These are phyloP conservation scores for Ibycter americanus DNA, from an alignment of 2,797 vertebrate genomes.

Conservation along the genomic window DNA sequence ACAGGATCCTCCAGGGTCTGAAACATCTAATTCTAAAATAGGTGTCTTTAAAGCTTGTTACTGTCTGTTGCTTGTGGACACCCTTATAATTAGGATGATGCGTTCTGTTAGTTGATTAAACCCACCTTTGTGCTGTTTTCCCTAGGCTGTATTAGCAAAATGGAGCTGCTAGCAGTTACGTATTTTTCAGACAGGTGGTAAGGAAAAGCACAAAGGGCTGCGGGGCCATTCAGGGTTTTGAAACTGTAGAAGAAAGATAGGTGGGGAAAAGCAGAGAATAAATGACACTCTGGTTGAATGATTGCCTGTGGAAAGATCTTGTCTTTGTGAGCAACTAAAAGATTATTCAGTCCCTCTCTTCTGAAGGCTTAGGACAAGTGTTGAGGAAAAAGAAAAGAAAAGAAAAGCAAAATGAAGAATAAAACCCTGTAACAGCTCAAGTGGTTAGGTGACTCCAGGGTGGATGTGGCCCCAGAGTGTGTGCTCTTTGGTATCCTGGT, in stretches of 20 bases:
- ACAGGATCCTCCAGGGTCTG: not conserved
- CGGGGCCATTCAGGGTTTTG: not conserved
- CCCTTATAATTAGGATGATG: not conserved
- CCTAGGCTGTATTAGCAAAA: not conserved
- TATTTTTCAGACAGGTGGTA: not conserved
- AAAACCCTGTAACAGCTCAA: not conserved
- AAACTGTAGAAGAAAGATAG: not conserved
- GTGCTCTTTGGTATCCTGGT: not conserved
- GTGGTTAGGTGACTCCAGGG: not conserved
- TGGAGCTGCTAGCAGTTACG: not conserved
- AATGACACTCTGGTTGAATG: not conserved
- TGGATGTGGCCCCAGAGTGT: not conserved
- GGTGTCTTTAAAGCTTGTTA: not conserved
- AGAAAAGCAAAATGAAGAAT: not conserved
- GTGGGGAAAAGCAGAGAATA: slow-evolving; percentile 1
- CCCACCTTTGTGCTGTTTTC: not conserved
- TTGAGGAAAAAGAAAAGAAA: not conserved
- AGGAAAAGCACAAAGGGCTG: not conserved
- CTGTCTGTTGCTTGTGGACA: not conserved
- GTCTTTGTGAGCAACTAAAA: slow-evolving; percentile 41
- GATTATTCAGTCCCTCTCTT: not conserved
- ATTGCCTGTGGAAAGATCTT: slow-evolving; percentile 32
- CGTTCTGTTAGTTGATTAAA: not conserved
- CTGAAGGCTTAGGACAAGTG: not conserved
- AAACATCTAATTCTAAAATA: not conserved